Conservation (phyloP, 1,140 invertebrate genomes). For the Lasioglossum baleicum region DNA sequence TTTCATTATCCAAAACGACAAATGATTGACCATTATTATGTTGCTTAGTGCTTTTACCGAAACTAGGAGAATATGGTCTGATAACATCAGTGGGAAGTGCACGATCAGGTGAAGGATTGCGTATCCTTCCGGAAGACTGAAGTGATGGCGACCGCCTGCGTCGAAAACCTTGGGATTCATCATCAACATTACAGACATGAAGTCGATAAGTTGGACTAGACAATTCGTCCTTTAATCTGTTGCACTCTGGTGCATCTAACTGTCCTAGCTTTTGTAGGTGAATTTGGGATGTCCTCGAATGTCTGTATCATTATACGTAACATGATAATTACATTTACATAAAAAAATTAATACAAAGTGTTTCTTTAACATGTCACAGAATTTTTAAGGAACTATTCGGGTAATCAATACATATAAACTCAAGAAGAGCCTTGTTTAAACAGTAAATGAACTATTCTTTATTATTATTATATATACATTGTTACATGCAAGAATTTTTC, state of each 20-base stretch:
- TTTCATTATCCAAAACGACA: constrained; percentile 71
- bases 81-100: constrained; percentile 20
- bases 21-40: constrained; percentile 67
- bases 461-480: too few species aligned
- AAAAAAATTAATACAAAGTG: neutral
- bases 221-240: constrained; percentile 69
- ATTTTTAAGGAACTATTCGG: too few species aligned
- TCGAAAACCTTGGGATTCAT: constrained; percentile 74
- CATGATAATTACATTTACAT: neutral
- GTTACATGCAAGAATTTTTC: too few species aligned
- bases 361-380: neutral
- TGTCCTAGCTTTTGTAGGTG: constrained; percentile 56
- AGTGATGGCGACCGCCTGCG: constrained; percentile 57
- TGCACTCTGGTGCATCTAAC: constrained; percentile 58
- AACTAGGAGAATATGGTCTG: constrained; percentile 75
- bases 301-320: constrained; percentile 47
- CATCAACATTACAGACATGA: constrained; percentile 77
- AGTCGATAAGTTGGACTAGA: constrained; percentile 77
- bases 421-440: too few species aligned
- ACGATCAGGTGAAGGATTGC: constrained; percentile 56
- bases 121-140: constrained; percentile 64
- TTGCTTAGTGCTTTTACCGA: constrained; percentile 63
- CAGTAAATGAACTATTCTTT: too few species aligned
- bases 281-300: constrained; percentile 61
- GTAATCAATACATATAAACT: too few species aligned